Evolutionary conservation across 2,888 invertebrate genomes (phyloP), one percentile per base, ranked within the genome.

Genomic region (Andrena hattorfiana): DNA sequence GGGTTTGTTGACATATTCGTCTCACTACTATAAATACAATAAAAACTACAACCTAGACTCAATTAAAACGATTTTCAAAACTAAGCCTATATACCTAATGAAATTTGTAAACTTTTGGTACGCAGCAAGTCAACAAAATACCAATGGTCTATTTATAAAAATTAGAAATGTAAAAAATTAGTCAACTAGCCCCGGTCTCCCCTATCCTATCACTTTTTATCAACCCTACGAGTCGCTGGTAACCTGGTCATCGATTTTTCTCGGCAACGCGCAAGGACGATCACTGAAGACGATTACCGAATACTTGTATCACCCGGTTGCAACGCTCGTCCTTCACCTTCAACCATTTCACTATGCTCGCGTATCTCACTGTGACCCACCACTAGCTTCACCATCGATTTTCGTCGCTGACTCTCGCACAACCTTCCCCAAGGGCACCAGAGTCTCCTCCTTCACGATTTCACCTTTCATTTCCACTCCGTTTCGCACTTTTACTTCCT

Each of bases 291-390:
- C 86, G 88, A 88, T 87, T 87, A 86, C 74, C 84, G 79, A 88
- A 88, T 84, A 87, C 77, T 83, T 78, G 87, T 87, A 88, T 87
- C 87, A 86, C 77, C 81, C 73, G 75, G 73, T 77, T 70, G 81
- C 84, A 66, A 77, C 77, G 67, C 72, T 75, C 86, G 88, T 86
- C 88, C 87, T 87, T 87, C 88, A 87, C 87, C 87, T 87, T 87
- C 87, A 88, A 81, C 84, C 86, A 67, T 88, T 87, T 87, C 81
- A 73, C 74, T 83, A 79, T 78, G 73, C 68, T 75, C 79, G 62
- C 80, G 69, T 83, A 86, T 88, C 88, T 84, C 83, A 63, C 81
- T 60, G 56, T 82, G 70, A 81, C 88, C 82, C 75, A 83, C 81
- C 75, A 64, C 86, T 74, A 82, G 77, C 81, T 84, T 84, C 79